Base-by-base conservation (phyloP, 2,888 invertebrate genomes). In the Trisateles emortualis region DNA sequence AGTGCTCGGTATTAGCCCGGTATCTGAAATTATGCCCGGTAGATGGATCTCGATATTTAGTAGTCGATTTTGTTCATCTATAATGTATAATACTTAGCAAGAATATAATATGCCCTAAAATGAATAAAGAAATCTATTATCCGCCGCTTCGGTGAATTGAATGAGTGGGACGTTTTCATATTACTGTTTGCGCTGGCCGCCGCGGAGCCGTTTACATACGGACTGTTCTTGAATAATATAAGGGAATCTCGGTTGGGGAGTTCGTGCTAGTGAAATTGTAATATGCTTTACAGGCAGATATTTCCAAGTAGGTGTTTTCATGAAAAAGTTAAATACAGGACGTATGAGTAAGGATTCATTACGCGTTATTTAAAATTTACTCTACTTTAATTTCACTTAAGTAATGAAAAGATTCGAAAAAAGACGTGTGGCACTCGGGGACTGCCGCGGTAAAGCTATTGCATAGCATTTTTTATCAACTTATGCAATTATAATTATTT, bases 201-300 rank as follows among this genome's bases (percentile, higher is more conserved):
- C 29, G n/a, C n/a, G 2, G 29, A 2, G 29, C 0, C 10, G 13
- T 45, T 54, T 49, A 45, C 13, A 45, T 55, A 47, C 40, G 13
- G 22, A 17, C 35, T 39, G 38, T 33, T 50, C 10, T 14, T 54
- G 26, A 54, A 67, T 63, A 52, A 67, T 64, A 35, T 40, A 55
- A 29, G 33, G 16, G 33, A 49, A 52, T 50, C 49, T 50, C 16
- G 26, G 26, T 32, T 32, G 24, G 22, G 3, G 17, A 41, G 17
- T 30, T 30, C 29, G n/a, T 14, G 40, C 33, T 24, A 16, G 17
- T 13, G 19, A n/a, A n/a, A 32, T 32, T 24, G 43, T 45, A 30
- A 19, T 40, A 36, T 44, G 19, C 3, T 5, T 43, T 40, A 11
- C 38, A 24, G 33, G 24, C 33, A 19, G 5, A n/a, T 3, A 13